phyloP scores from a whole-genome alignment of 2,888 invertebrate species.

The Pristionchus fissidentatus region DNA sequence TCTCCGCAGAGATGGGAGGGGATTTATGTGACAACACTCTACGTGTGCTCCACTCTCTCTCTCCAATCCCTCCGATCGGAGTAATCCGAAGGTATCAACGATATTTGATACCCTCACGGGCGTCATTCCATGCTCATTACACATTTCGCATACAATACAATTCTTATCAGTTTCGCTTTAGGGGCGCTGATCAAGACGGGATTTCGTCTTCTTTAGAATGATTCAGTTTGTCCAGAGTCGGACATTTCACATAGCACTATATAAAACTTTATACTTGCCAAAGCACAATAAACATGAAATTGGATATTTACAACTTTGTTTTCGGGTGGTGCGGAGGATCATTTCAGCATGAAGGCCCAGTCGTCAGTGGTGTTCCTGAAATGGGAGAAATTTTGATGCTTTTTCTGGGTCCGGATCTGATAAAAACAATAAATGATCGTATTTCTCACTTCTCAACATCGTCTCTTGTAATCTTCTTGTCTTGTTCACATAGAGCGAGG shows the following conservation, averaged over 20 bases:
- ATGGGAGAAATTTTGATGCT: neutral
- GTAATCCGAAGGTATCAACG: neutral
- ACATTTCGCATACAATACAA: neutral
- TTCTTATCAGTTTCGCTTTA: too few species aligned
- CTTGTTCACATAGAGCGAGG: slow-evolving; percentile 46
- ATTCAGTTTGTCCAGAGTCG: too few species aligned
- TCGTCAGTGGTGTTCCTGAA: slow-evolving; percentile 43
- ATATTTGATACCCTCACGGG: neutral
- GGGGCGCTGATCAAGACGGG: too few species aligned
- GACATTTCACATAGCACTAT: too few species aligned
- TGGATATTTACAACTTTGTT: slow-evolving; percentile 40
- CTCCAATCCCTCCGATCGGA: slow-evolving; percentile 10
- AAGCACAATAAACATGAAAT: neutral
- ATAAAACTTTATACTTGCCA: slow-evolving; percentile 3
- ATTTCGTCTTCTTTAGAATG: too few species aligned
- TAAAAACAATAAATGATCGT: neutral
- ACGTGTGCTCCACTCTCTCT: neutral
- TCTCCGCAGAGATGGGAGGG: neutral
- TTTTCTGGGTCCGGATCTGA: neutral
- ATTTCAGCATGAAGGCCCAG: slow-evolving; percentile 45
- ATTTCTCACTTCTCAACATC: slow-evolving; percentile 41
- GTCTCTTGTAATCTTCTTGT: slow-evolving; percentile 15
- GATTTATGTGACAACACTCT: slow-evolving; percentile 41
- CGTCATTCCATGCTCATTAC: neutral
- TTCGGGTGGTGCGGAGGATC: neutral